A percentile compares a stretch with the other conserved stretches of the same genome.
phyloP scores from a whole-genome alignment of 1,140 invertebrate genomes.

The Aradophagus sp. region DNA sequence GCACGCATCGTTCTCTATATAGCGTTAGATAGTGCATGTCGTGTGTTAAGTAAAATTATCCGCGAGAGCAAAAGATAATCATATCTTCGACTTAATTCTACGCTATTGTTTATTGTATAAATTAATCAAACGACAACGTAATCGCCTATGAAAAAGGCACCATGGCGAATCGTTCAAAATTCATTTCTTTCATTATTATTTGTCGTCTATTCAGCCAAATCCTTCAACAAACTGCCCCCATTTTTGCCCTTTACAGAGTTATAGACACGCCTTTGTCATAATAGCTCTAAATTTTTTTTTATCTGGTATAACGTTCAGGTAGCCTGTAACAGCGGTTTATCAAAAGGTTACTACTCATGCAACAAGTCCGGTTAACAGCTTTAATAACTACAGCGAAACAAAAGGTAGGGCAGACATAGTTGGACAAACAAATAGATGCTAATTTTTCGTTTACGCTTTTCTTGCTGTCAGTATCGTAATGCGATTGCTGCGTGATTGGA shows the following conservation, averaged over 20 bases:
- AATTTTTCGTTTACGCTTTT: too few relatives aligned
- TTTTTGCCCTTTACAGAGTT: constrained; percentile 62
- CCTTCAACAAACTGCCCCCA: constrained; percentile 54
- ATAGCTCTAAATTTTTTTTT: constrained; percentile 62
- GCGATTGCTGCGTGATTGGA: too few relatives aligned
- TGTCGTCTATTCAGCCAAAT: constrained; percentile 54
- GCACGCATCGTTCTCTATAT: constrained; percentile 70
- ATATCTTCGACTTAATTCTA: constrained; percentile 42
- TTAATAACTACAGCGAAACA: constrained; percentile 48
- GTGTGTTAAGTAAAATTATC: constrained; percentile 15
- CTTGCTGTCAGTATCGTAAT: too few relatives aligned
- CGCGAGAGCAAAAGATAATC: constrained; percentile 7
- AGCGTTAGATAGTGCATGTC: constrained; percentile 39
- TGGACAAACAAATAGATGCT: neutral
- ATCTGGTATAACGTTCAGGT: constrained; percentile 63
- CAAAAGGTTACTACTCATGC: constrained; percentile 70
- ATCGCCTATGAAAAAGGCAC: constrained; percentile 23
- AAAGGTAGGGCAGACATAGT: constrained; percentile 16
- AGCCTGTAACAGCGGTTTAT: constrained; percentile 65
- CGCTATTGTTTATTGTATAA: constrained; percentile 35
- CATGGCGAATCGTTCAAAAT: constrained; percentile 25
- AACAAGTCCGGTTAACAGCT: constrained; percentile 52
- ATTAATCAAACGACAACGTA: constrained; percentile 39
- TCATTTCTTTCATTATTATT: constrained; percentile 23
- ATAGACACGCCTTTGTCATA: constrained; percentile 58